phyloP scores from a whole-genome alignment of 2,113 vertebrate species.

The Ptilorrhoa leucosticta region DNA sequence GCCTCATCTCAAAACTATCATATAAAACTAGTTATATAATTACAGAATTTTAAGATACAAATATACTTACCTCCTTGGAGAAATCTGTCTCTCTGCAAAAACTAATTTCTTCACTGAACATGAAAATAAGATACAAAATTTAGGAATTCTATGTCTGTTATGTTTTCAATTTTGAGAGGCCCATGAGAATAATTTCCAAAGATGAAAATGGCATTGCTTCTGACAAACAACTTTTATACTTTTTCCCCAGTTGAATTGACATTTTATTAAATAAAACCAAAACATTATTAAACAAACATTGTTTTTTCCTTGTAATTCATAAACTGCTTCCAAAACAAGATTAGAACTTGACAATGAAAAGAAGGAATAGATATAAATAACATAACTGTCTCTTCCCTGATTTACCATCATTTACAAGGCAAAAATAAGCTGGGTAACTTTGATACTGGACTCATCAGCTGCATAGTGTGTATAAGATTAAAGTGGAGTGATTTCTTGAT shows the following conservation, averaged over 20 bases:
- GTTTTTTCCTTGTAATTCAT: background rate
- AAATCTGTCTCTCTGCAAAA: background rate
- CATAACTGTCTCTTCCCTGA: background rate
- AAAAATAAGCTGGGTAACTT: background rate
- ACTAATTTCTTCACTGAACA: constrained; percentile 1
- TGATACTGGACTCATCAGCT: background rate
- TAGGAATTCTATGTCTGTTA: background rate
- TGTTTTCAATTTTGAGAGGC: background rate
- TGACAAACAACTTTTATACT: background rate
- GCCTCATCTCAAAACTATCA: background rate
- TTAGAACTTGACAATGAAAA: background rate
- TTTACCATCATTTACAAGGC: background rate
- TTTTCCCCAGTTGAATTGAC: background rate
- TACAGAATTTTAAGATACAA: background rate
- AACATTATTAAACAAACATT: background rate
- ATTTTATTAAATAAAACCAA: constrained; percentile 14
- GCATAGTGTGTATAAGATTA: background rate
- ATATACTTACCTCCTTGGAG: background rate
- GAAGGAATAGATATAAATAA: background rate
- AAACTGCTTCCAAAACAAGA: background rate
- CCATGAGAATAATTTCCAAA: background rate
- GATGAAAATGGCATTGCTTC: background rate
- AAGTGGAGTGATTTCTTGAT: background rate
- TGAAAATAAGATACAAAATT: background rate
- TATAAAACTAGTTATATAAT: background rate